Evolutionary conservation across 30 jellyfish, hydroid and myxozoan species (phyloP), one percentile per base, ranked within the genome.

Genomic region (Chrysaora quinquecirrha): DNA sequence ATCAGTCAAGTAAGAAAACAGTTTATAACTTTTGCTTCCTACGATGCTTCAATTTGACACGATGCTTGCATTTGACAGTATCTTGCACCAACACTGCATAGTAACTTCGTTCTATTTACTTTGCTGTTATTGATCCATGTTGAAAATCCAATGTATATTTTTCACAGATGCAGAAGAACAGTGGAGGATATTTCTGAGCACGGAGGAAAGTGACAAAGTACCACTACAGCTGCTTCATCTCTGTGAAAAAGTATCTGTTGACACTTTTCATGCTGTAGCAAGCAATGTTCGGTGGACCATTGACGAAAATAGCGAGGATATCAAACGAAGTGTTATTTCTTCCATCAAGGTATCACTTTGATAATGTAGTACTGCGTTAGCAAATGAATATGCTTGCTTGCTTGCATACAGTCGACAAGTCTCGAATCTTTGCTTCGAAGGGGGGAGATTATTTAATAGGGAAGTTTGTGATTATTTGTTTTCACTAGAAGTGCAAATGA

Each of bases 161-260:
- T n/a, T 75, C 11, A 22, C 47, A 78, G 92, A 70, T 52, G 50
- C 33, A 22, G 29, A 18, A 10, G 66, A 24, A 23, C 66, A 63
- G 21, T 82, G 92, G 85, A 52, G 65, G 34, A 34, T 82, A 43
- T 67, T 82, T 54, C 30, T 82, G 92, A 82, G 85, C 30, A 38
- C 92, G 18, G 92, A 82, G 21, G 67, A 82, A n/a, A 12, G 76
- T 52, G 54, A 60, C 28, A 28, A 69, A 25, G 22, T 82, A 16
- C 92, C 92, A 1, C n/a, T 61, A 28, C 62, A 70, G 32, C 85
- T 82, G 34, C 73, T 82, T 10, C 56, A 69, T 23, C 20, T 69
- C 0, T 67, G 85, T 25, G 92, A 82, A 35, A 82, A 82, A 80
- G 43, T 82, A 4, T 82, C 92, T 1, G 54, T 28, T 20, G 80